Evolutionary conservation across 1,140 invertebrate genomes (phyloP), one percentile per base, ranked within the genome.

Genomic region (Leptinotarsa lineolata): DNA sequence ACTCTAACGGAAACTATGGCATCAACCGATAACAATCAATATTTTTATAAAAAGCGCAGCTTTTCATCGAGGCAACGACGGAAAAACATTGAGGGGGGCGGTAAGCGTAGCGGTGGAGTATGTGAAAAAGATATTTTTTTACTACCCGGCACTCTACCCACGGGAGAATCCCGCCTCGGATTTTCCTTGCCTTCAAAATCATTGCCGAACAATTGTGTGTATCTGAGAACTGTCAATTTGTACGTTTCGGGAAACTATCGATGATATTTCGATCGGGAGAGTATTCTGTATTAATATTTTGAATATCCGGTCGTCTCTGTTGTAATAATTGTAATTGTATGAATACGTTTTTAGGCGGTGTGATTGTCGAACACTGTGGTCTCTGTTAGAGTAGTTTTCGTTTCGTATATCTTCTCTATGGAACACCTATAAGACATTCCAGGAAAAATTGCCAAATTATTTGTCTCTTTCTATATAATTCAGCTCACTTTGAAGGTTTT

Each of bases 211-310:
- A 54, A 54, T 1, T 18, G 15, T 54, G 48, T 54, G 48, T 54
- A 54, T 54, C 48, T 54, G 76, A 67, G 46, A 76, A 76, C 66
- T 48, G 66, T 63, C 61, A 63, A 63, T 63, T 63, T 63, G n/a
- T 22, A 63, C 15, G 13, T 22, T 63, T 30, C 61, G 20, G 21
- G 11, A 18, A 63, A 22, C 20, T 63, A n/a, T 22, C 30, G 8
- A 39, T 63, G 61, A 63, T 63, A 22, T 63, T 63, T 54, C 48
- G 16, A 54, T 39, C 30, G 30, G 8, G 8, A 11, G 30, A 39
- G 2, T 39, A 11, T 39, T 39, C 30, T 39, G 30, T 39, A 39
- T 39, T 39, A 0, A 30, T 30, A 30, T 30, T 30, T 30, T 30
- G 30, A 39, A 39, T 39, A 39, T 39, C 30, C 30, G 30, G 8